A percentile compares a stretch with the other conserved stretches of the same genome.
phyloP scores from a whole-genome alignment of 1,140 invertebrate species.

The Euura saliciscinereae region DNA sequence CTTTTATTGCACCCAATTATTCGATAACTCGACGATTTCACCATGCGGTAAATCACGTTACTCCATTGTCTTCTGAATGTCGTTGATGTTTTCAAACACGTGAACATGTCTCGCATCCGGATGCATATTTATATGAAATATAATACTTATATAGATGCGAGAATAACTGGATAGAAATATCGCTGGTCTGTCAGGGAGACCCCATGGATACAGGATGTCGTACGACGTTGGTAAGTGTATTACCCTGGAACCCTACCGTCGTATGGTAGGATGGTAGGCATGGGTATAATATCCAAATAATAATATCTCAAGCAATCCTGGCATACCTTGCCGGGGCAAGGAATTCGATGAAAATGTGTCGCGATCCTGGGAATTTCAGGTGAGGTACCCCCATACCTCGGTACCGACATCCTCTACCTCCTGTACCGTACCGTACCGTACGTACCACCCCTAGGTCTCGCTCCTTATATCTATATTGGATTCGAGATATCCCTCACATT shows the following conservation, averaged over 20 bases:
- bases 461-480: conserved; percentile 2
- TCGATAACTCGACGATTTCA: background rate
- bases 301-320: conserved; percentile 46
- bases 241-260: conserved; percentile 34
- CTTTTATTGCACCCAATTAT: background rate
- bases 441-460: background rate
- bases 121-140: too few relatives aligned
- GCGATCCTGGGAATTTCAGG: conserved; percentile 46
- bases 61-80: background rate
- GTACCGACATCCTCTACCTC: conserved; percentile 29
- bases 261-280: conserved; percentile 29
- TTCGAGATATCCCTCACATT: conserved; percentile 8
- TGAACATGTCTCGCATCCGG: too few relatives aligned
- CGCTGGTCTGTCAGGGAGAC: background rate
- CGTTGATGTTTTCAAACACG: too few relatives aligned
- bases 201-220: background rate
- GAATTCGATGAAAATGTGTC: conserved; percentile 54
- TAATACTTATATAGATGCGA: background rate
- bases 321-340: conserved; percentile 37
- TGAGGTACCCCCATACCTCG: conserved; percentile 38
- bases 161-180: background rate
- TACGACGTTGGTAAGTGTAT: conserved; percentile 38
- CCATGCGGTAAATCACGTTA: background rate
- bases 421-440: conserved; percentile 23
- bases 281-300: conserved; percentile 45